Conservation (phyloP, 92 coral and sea anemone genomes). For the Palythoa caribaeorum region DNA sequence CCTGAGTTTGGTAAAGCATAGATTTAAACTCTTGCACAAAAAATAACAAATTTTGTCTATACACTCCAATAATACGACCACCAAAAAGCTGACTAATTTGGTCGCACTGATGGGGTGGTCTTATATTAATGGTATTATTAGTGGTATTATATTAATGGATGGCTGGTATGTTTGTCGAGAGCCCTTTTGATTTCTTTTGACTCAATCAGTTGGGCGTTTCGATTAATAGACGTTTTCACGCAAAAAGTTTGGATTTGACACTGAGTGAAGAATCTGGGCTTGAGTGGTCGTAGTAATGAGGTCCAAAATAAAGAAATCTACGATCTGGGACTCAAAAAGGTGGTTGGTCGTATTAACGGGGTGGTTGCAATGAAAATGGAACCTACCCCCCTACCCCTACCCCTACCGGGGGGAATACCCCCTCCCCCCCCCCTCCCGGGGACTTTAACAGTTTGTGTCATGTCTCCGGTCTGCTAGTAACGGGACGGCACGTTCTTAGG, state of each 20-base stretch:
- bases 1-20: not conserved
- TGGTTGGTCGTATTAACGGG: not conserved
- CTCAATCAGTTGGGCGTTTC: not conserved
- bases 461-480: slow-evolving; percentile 49
- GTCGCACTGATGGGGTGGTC: not conserved
- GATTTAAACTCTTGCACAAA: not conserved
- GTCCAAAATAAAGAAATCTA: not conserved
- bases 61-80: not conserved
- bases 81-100: slow-evolving; percentile 1
- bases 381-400: too few relatives aligned
- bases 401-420: too few relatives aligned
- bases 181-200: not conserved
- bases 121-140: too few relatives aligned
- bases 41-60: not conserved
- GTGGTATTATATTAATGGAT: not conserved
- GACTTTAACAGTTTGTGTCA: slow-evolving; percentile 42
- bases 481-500: slow-evolving; percentile 11
- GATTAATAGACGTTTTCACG: not conserved
- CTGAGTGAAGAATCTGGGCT: not conserved
- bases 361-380: not conserved
- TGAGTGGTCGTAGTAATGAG: not conserved
- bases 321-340: not conserved
- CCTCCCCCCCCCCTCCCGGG: too few relatives aligned
- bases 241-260: not conserved
- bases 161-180: slow-evolving; percentile 15